Base-by-base conservation (phyloP, 2,888 invertebrate species). In the Octodonta nipae region DNA sequence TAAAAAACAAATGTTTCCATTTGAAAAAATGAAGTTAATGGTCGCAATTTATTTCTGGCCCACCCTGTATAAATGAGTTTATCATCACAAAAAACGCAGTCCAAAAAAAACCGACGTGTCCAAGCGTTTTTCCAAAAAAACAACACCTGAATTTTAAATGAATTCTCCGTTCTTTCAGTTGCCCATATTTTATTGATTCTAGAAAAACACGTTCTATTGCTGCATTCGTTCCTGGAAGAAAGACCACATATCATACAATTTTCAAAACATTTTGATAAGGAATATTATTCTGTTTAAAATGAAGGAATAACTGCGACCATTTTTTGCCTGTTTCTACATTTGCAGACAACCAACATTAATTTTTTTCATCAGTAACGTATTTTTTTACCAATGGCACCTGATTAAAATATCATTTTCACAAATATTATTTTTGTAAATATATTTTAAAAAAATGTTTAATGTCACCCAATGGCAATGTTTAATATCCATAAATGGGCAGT, bases 391-490 rank as follows among this genome's bases (percentile, higher is more conserved):
- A 20, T 20, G 20, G n/a, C 20, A 20, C n/a, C 20, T 20, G 7
- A 20, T 20, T 20, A 20, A 20, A 20, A 20, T 6, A 20, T 20
- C 20, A 20, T 20, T 20, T 20, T 20, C 20, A n/a, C 20, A 20
- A 20, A 20, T 20, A 20, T 20, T 20, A 20, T 20, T 20, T 20
- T 20, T 20, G 7, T 6, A n/a, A 20, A 20, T 7, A 20, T 20
- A n/a, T 7, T 20, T 20, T 7, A 6, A 7, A 20, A 20, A 7
- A 20, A n/a, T n/a, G n/a, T n/a, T 20, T 20, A 20, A 20, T 20
- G 20, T 20, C 20, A 20, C n/a, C 20, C 20, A 20, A 20, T 20
- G 20, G n/a, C 6, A 20, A 20, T 28, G 10, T 13, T 28, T 28
- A 14, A 14, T 11, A 28, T 28, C 28, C 13, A 12, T n/a, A 13